Percentiles rank a stretch among this genome's conserved stretches.
Evolutionary conservation across 1,140 invertebrate genomes (phyloP).

Genomic region (Papilio helenus): DNA sequence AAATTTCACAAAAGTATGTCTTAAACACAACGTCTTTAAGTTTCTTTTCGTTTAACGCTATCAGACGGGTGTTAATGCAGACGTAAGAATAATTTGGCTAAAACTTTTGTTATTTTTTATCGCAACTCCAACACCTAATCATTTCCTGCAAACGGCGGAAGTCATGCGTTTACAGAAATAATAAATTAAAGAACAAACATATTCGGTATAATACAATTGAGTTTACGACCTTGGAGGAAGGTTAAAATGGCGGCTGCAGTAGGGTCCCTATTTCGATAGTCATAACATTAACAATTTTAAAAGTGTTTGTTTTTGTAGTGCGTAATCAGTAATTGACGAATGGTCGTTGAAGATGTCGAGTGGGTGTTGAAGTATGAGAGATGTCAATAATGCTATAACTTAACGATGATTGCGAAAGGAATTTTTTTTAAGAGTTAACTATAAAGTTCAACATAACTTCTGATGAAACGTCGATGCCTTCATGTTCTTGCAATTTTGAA

Average conservation of each 20-base stretch:
- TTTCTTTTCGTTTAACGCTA: constrained; percentile 33
- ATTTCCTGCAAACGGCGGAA: constrained; percentile 80
- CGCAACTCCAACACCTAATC: constrained; percentile 74
- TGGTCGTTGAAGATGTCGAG: constrained; percentile 58
- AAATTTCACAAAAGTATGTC: not conserved
- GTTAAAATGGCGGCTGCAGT: constrained; percentile 63
- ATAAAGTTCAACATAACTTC: not conserved
- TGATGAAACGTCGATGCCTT: not conserved
- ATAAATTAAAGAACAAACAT: constrained; percentile 67
- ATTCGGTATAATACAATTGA: constrained; percentile 62
- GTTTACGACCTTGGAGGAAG: constrained; percentile 67
- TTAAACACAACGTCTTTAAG: not conserved
- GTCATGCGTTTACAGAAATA: constrained; percentile 78
- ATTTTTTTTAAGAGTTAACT: not conserved
- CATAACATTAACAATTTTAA: constrained; percentile 58
- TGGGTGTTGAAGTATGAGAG: constrained; percentile 61
- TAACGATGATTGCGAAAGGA: constrained; percentile 37
- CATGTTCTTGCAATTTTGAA: constrained; percentile 5
- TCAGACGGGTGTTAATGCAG: constrained; percentile 59
- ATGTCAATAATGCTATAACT: constrained; percentile 49
- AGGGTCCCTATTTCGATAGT: constrained; percentile 62
- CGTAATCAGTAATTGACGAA: constrained; percentile 70
- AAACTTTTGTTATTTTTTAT: constrained; percentile 77
- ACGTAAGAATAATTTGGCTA: constrained; percentile 72
- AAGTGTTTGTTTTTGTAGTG: constrained; percentile 66